A percentile compares a stretch with the other conserved stretches of the same genome.
These are phyloP conservation scores for Boulengeromyrus knoepffleri DNA, from an alignment of 2,113 vertebrate species.

Conservation along the genomic window DNA sequence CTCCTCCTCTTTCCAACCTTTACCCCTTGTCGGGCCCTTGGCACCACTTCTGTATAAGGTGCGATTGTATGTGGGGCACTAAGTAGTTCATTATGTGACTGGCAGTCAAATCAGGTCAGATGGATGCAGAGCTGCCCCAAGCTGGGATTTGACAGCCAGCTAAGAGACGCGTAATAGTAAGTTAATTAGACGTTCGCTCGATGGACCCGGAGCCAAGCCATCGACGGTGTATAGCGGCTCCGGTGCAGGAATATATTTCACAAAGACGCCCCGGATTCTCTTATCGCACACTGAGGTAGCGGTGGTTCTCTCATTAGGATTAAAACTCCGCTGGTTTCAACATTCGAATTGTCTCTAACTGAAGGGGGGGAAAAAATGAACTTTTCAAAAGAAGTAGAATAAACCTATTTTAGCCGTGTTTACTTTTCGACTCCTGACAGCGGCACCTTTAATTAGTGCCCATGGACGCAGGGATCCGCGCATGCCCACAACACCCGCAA, in stretches of 20 bases:
- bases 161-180: slow-evolving; percentile 56
- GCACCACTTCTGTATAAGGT: slow-evolving; percentile 42
- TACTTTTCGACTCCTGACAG: slow-evolving; percentile 23
- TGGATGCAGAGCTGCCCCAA: slow-evolving; percentile 50
- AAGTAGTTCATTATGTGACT: slow-evolving; percentile 56
- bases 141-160: slow-evolving; percentile 53
- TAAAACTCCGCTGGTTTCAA: slow-evolving; percentile 35
- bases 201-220: slow-evolving; percentile 48
- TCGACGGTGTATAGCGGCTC: slow-evolving; percentile 41
- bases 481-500: slow-evolving; percentile 25
- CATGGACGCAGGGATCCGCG: slow-evolving; percentile 3
- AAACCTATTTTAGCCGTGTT: slow-evolving; percentile 35
- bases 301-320: slow-evolving; percentile 47
- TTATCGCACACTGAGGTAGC: slow-evolving; percentile 44
- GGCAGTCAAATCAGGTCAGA: slow-evolving; percentile 64
- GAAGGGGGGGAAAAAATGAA: neutral
- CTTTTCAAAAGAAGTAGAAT: slow-evolving; percentile 27
- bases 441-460: slow-evolving; percentile 33
- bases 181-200: slow-evolving; percentile 60
- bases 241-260: slow-evolving; percentile 29
- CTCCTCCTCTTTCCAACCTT: neutral
- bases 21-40: slow-evolving; percentile 24
- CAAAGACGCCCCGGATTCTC: slow-evolving; percentile 42
- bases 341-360: slow-evolving; percentile 34
- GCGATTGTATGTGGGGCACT: slow-evolving; percentile 52